Evolutionary conservation across 2,888 invertebrate genomes (phyloP).

Genomic region (Apomyelois bistriatella): DNA sequence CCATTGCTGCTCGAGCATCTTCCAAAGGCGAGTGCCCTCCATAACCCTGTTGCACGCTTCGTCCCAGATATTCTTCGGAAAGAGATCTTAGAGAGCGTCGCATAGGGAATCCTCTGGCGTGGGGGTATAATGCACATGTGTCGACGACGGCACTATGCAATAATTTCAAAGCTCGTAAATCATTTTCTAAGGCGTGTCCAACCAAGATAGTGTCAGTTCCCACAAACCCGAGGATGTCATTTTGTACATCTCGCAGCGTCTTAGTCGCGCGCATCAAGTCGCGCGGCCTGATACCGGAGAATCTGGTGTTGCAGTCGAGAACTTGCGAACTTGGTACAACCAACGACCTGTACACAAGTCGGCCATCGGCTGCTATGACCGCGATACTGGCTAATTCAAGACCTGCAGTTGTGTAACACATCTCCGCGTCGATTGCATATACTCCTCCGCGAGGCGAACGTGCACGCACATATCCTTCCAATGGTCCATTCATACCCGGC

Average conservation of each 20-base stretch:
- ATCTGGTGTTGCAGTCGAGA: constrained; percentile 96
- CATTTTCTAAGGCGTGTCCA: constrained; percentile 97
- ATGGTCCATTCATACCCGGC: constrained; percentile 86
- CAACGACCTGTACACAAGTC: constrained; percentile 89
- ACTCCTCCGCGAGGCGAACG: constrained; percentile 78
- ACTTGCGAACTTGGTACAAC: constrained; percentile 91
- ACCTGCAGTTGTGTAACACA: constrained; percentile 95
- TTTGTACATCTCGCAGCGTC: constrained; percentile 89
- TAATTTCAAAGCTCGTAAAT: constrained; percentile 91
- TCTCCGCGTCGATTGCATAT: constrained; percentile 97
- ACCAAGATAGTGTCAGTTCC: constrained; percentile 92
- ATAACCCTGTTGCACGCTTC: constrained; percentile 87
- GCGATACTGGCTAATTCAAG: constrained; percentile 93
- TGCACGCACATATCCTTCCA: constrained; percentile 83
- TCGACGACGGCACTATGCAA: constrained; percentile 93
- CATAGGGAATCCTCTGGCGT: constrained; percentile 89
- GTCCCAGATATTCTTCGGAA: constrained; percentile 84
- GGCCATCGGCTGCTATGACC: constrained; percentile 86
- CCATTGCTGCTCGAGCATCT: constrained; percentile 94
- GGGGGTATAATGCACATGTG: constrained; percentile 93
- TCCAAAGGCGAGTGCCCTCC: constrained; percentile 95
- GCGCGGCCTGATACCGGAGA: constrained; percentile 91
- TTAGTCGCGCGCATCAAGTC: constrained; percentile 82
- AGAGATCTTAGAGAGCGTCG: constrained; percentile 91
- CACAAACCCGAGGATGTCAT: constrained; percentile 89